These are phyloP conservation scores for Solea solea DNA, from an alignment of 2,113 vertebrate species.

Conservation along the genomic window DNA sequence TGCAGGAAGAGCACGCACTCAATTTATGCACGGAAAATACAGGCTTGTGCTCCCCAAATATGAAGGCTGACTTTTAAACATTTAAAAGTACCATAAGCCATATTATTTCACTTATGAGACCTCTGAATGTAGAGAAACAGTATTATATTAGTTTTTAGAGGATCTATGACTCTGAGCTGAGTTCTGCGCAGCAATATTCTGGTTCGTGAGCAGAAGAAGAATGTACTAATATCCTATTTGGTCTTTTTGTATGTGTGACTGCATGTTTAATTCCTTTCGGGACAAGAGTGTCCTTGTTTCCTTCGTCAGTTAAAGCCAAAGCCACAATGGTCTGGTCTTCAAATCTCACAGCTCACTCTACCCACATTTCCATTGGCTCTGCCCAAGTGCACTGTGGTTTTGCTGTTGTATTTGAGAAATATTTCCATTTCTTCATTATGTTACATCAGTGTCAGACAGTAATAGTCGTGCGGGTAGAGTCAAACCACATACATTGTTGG, in stretches of 20 bases:
- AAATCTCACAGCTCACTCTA: constrained; percentile 46
- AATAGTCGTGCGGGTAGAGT: constrained; percentile 19
- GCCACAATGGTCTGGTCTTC: constrained; percentile 48
- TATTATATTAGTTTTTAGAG: background rate
- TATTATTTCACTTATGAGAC: constrained; percentile 24
- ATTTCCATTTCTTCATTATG: constrained; percentile 57
- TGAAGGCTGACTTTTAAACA: background rate
- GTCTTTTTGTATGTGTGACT: constrained; percentile 19
- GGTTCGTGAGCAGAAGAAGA: constrained; percentile 10
- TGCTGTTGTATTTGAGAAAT: constrained; percentile 37
- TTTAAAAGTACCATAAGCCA: constrained; percentile 20
- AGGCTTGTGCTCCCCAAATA: background rate
- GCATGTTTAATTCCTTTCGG: constrained; percentile 42
- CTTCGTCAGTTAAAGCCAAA: constrained; percentile 48
- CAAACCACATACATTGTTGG: background rate
- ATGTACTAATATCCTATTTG: constrained; percentile 25
- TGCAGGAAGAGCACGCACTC: constrained; percentile 19
- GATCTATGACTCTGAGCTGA: background rate
- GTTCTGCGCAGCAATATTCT: constrained; percentile 1
- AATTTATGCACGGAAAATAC: constrained; percentile 19
- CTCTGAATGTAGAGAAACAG: background rate
- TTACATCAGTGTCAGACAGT: constrained; percentile 31
- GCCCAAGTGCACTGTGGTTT: constrained; percentile 31
- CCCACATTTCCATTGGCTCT: constrained; percentile 61
- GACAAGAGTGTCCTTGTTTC: constrained; percentile 59